Percentiles rank a stretch among this genome's conserved stretches.
phyloP scores from a whole-genome alignment of 1,140 invertebrate genomes.

The Drosophila seguyi region DNA sequence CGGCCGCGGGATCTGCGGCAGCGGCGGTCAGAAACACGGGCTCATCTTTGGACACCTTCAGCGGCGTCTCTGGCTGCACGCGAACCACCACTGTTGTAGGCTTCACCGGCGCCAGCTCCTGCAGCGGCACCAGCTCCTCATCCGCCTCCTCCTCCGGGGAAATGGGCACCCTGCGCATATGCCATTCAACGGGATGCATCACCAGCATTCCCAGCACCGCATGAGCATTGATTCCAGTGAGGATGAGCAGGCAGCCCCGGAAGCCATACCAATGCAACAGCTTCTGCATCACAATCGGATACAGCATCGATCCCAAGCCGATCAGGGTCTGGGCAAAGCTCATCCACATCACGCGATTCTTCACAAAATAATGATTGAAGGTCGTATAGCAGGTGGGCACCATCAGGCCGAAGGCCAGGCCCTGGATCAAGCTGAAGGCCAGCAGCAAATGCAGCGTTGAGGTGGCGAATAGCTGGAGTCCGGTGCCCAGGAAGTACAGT shows the following conservation, averaged over 20 bases:
- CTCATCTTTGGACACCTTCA: slow-evolving; percentile 28
- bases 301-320: slow-evolving; percentile 86
- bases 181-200: slow-evolving; percentile 90
- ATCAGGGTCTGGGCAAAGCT: slow-evolving; percentile 87
- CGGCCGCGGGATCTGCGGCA: background rate
- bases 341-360: slow-evolving; percentile 87
- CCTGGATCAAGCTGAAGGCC: slow-evolving; percentile 87
- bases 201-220: slow-evolving; percentile 88
- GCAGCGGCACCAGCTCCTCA: slow-evolving; percentile 29
- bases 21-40: slow-evolving; percentile 7
- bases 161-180: slow-evolving; percentile 86
- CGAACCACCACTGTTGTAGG: slow-evolving; percentile 38
- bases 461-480: slow-evolving; percentile 86
- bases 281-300: slow-evolving; percentile 86
- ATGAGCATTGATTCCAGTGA: slow-evolving; percentile 88
- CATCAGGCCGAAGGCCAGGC: slow-evolving; percentile 87
- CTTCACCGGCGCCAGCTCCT: slow-evolving; percentile 3
- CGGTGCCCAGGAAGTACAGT: slow-evolving; percentile 86
- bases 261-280: slow-evolving; percentile 87
- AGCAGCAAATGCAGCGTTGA: slow-evolving; percentile 86
- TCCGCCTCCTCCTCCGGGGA: slow-evolving; percentile 51
- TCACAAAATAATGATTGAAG: slow-evolving; percentile 87
- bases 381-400: slow-evolving; percentile 87
- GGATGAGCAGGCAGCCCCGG: slow-evolving; percentile 87
- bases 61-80: slow-evolving; percentile 63